A percentile compares a stretch with the other conserved stretches of the same genome.
Conservation (phyloP, 1,140 invertebrate species). For the Apis cerana region DNA sequence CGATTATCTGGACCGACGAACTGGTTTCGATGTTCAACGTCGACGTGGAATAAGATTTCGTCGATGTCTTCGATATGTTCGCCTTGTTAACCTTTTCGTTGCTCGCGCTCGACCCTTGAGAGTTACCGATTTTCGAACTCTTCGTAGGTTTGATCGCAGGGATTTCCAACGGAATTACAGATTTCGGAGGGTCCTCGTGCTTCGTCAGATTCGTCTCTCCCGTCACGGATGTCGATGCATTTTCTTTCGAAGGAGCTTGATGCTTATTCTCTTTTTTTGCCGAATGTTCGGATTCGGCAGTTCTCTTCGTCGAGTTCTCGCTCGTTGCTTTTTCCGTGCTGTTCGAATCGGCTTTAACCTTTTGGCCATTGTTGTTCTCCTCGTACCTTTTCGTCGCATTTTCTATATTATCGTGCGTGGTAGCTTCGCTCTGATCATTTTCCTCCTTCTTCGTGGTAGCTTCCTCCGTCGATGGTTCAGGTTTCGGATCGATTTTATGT, state of each 20-base stretch:
- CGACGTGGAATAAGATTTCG: slow-evolving; percentile 62
- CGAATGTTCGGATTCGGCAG: slow-evolving; percentile 18
- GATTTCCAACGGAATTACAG: slow-evolving; percentile 40
- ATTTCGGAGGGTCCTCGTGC: slow-evolving; percentile 36
- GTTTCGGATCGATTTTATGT: slow-evolving; percentile 49
- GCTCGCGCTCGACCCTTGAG: background rate
- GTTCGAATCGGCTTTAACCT: slow-evolving; percentile 9
- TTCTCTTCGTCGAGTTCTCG: slow-evolving; percentile 45
- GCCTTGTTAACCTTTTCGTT: slow-evolving; percentile 18
- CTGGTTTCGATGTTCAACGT: slow-evolving; percentile 77
- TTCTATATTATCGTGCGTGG: slow-evolving; percentile 14
- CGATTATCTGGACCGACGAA: slow-evolving; percentile 76
- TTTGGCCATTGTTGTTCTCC: background rate
- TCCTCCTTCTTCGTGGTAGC: slow-evolving; percentile 54
- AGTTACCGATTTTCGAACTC: slow-evolving; percentile 22
- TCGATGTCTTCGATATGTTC: slow-evolving; percentile 58
- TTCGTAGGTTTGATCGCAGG: slow-evolving; percentile 49
- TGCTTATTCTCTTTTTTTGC: slow-evolving; percentile 68
- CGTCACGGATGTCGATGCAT: slow-evolving; percentile 66
- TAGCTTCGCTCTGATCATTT: slow-evolving; percentile 50
- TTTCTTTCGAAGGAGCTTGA: slow-evolving; percentile 67
- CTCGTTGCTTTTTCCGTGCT: slow-evolving; percentile 16
- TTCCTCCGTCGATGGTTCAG: slow-evolving; percentile 48
- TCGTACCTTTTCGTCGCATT: slow-evolving; percentile 4
- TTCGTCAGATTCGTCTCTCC: background rate